Evolutionary conservation across 30 jellyfish, hydroid and myxozoan species (phyloP), one percentile per base, ranked within the genome.

Genomic region (Turritopsis rubra): DNA sequence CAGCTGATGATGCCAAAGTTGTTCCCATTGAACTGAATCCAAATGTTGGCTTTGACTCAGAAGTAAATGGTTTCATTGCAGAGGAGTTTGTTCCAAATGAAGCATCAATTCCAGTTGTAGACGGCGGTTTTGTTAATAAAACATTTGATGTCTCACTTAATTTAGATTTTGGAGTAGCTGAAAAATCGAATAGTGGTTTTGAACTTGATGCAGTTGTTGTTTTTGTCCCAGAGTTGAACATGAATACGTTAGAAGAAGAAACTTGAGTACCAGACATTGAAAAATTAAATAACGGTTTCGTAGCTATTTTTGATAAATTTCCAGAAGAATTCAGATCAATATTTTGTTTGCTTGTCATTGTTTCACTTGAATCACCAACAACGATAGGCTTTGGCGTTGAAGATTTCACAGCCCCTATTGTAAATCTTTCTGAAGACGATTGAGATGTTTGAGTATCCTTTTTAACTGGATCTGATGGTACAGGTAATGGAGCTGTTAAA

Each of bases 381-480:
- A n/a, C n/a, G n/a, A n/a, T n/a, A n/a, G n/a, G n/a, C n/a, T n/a
- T n/a, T n/a, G n/a, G n/a, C n/a, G n/a, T n/a, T n/a, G n/a, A n/a
- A n/a, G n/a, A n/a, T n/a, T n/a, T n/a, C n/a, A n/a, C n/a, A n/a
- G n/a, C n/a, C n/a, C n/a, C n/a, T n/a, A n/a, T n/a, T n/a, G n/a
- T n/a, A n/a, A n/a, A n/a, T n/a, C n/a, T n/a, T n/a, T n/a, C n/a
- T n/a, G 60, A 41, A 41, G 5, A 3, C 13, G 13, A 5, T 74
- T 26, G 54, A n/a, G 28, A 41, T 41, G 60, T 5, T 41, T 41
- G 60, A 41, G 60, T 25, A 16, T 70, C 86, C 16, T 21, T 89
- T 29, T 54, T 75, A 54, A 88, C 80, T 29, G 65, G 21, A 72
- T 21, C 60, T 0, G 87, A 16, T 9, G 88, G 88, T 53, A 90